These are phyloP conservation scores for Nicator chloris DNA, from an alignment of 2,113 vertebrate genomes.

Conservation along the genomic window DNA sequence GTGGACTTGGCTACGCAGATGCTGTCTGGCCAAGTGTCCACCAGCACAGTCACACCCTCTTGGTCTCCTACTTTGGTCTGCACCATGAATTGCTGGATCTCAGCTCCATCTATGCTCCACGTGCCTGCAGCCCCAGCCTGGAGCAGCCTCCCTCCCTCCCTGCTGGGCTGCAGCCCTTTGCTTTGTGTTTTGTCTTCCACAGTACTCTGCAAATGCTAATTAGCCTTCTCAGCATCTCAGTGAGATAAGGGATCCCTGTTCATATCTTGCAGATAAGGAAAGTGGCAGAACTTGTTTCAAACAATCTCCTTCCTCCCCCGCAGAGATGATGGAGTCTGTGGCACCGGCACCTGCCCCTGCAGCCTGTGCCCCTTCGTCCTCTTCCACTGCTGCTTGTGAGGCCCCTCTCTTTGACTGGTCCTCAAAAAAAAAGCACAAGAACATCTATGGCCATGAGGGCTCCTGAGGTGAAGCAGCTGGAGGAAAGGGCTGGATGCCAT, in stretches of 20 bases:
- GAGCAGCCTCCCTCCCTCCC: neutral
- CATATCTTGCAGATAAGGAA: constrained; percentile 40
- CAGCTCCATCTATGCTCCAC: rapidly evolving
- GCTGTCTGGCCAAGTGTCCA: neutral
- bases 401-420: neutral
- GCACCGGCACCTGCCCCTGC: neutral
- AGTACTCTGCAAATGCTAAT: constrained; percentile 47
- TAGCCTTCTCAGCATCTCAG: constrained; percentile 25
- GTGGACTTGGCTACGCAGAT: neutral
- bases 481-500: neutral
- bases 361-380: neutral
- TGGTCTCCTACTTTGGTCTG: neutral
- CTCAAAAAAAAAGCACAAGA: neutral
- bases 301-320: neutral
- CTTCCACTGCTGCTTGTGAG: neutral
- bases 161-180: neutral
- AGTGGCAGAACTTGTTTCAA: constrained; percentile 47
- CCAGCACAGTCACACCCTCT: neutral
- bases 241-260: constrained; percentile 17
- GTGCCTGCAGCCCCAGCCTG: neutral
- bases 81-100: neutral
- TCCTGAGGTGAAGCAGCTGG: neutral
- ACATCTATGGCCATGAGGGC: neutral
- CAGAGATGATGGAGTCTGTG: neutral
- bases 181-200: neutral